Base-by-base conservation (phyloP, 1,140 invertebrate species). In the Antheraea mylitta region DNA sequence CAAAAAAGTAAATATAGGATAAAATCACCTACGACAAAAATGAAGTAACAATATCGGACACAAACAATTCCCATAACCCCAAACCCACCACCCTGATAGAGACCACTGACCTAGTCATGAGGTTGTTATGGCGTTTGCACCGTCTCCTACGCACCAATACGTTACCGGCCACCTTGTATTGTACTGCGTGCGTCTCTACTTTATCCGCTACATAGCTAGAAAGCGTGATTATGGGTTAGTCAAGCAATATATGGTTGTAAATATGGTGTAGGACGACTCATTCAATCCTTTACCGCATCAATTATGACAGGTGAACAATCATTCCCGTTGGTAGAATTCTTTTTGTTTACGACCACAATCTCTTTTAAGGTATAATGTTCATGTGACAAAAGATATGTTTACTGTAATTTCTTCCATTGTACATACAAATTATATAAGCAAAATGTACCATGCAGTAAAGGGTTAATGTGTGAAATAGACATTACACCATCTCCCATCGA, bases 181-280 rank as follows among this genome's bases (percentile, higher is more conserved):
- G 91, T 78, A 94, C 85, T 68, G 90, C 86, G 78, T 91, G 91
- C 82, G 75, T 93, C 86, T 94, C 93, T 92, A 94, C 82, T 68
- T 84, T 92, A 86, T 87, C 91, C 85, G 92, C 93, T 76, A 94
- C 81, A 83, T 92, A 88, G 87, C 93, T 94, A 93, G 85, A 90
- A 82, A 65, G 64, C 64, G 42, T 48, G 65, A 59, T 66, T 36
- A 66, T 59, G 65, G 48, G 64, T 65, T 65, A 65, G 19, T 65
- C 13, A 48, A 38, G 45, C 45, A 13, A 53, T 53, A 16, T 53
- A 13, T n/a, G 16, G 22, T 4, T 30, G 22, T 16, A n/a, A 13
- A 16, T 53, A 53, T 53, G 10, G 5, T 9, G 11, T 42, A 42
- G 38, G 3, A 42, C 8, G 11, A 42, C 38, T 16, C 45, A 53